These are phyloP conservation scores for Pachypsylla venusta DNA, from an alignment of 1,140 invertebrate genomes.

Conservation along the genomic window DNA sequence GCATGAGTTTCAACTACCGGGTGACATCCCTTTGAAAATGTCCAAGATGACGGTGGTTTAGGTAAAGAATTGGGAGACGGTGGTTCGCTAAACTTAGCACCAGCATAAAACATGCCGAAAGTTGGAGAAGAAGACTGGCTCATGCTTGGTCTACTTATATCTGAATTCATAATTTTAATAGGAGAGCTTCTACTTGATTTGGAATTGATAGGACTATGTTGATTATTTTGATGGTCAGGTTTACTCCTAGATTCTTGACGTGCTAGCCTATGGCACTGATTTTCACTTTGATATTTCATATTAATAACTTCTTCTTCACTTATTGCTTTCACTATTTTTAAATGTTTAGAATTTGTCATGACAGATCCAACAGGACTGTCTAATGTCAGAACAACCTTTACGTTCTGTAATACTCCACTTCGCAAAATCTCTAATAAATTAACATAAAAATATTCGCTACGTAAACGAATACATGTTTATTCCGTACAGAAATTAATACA, in stretches of 20 bases:
- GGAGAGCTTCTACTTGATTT: background rate
- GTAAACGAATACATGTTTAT: no score
- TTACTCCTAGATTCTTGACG: no score
- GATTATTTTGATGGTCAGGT: background rate
- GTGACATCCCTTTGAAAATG: constrained; percentile 11
- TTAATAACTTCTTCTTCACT: background rate
- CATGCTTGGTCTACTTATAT: background rate
- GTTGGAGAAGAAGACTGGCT: constrained; percentile 20
- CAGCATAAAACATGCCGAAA: constrained; percentile 36
- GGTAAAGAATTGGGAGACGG: constrained; percentile 41
- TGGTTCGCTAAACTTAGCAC: constrained; percentile 44
- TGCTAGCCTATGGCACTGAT: background rate
- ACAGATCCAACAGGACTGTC: background rate
- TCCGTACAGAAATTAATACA: no score
- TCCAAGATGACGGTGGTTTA: constrained; percentile 43
- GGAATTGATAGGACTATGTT: background rate
- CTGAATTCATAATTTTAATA: background rate
- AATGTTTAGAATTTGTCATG: constrained; percentile 7
- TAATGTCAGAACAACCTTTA: no score
- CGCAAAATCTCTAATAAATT: no score
- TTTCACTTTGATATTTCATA: background rate
- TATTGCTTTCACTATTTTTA: background rate
- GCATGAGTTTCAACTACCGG: background rate
- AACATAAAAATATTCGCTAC: no score
- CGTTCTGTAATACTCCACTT: no score